These are phyloP conservation scores for Agriopis leucophaearia DNA, from an alignment of 2,888 invertebrate species.

Conservation along the genomic window DNA sequence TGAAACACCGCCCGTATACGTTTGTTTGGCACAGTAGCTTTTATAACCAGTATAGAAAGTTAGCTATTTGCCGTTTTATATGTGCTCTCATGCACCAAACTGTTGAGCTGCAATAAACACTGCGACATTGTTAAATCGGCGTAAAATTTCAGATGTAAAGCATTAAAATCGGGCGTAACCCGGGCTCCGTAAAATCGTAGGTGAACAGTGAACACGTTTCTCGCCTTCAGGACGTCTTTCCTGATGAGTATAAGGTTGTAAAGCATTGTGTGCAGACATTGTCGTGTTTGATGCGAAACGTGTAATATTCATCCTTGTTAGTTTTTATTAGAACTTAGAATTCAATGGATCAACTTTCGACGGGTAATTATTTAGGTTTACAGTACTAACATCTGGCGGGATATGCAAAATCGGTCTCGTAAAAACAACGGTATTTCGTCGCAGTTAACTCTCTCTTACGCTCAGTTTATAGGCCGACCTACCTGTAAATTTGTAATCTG, in stretches of 20 bases:
- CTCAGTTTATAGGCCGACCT: conserved; percentile 76
- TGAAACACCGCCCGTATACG: conserved; percentile 48
- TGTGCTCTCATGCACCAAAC: conserved; percentile 22
- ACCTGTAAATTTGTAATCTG: conserved; percentile 80
- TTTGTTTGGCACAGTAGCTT: conserved; percentile 35
- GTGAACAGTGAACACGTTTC: conserved; percentile 13
- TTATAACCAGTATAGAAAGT: conserved; percentile 25
- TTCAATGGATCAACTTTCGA: conserved; percentile 61
- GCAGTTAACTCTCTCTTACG: conserved; percentile 81
- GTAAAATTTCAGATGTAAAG: conserved; percentile 28
- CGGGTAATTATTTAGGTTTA: conserved; percentile 70
- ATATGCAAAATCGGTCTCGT: conserved; percentile 80
- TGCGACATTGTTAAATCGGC: conserved; percentile 30
- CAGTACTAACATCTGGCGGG: conserved; percentile 79
- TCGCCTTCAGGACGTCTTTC: conserved; percentile 6
- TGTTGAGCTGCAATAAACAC: conserved; percentile 31
- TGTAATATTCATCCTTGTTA: not conserved
- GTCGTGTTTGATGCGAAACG: conserved; percentile 3
- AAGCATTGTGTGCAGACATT: conserved; percentile 8
- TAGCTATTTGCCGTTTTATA: conserved; percentile 19
- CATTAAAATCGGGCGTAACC: conserved; percentile 27
- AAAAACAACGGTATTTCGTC: conserved; percentile 75
- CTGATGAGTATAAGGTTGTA: conserved; percentile 6
- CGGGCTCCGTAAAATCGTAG: conserved; percentile 16
- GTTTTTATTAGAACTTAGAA: conserved; percentile 42